Base-by-base conservation (phyloP, 1,140 invertebrate species). In the Dendroctonus valens region DNA sequence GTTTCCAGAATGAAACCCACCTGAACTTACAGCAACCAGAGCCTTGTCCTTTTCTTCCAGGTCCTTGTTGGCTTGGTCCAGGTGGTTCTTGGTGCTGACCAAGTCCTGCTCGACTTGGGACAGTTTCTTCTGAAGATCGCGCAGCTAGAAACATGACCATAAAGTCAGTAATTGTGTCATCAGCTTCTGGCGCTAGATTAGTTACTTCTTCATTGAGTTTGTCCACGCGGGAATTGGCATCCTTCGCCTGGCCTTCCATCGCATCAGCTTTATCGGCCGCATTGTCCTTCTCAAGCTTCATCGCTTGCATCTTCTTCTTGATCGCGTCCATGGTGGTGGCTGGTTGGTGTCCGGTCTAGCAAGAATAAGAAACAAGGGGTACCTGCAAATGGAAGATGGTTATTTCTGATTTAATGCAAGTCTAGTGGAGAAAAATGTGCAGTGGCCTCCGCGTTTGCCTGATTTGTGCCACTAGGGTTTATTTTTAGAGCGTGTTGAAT, bases 261-360 rank as follows among this genome's bases (percentile, higher is more conserved):
- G 91, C 90, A 81, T 97, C 95, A 69, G 96, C 94, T 81, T 94
- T 93, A 81, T 98, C 96, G 80, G 94, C 86, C 76, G 95, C 96
- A 83, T 96, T 95, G 84, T 98, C 96, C 87, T 97, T 98, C 85
- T 98, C 96, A 89, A 97, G 89, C 91, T 97, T 98, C 94, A 98
- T 98, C 84, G 94, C 93, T 88, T 97, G 93, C 96, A 98, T 98
- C 87, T 98, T 98, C 92, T 98, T 98, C 89, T 98, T 98, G 88
- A 98, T 98, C 84, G 94, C 94, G 88, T 98, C 96, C 96, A 97
- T 98, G 83, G 83, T 89, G 86, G 81, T 79, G 61, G 67, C 42
- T 69, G 44, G 59, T 65, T 65, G 51, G 54, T 67, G 50, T 41
- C 26, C 59, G 44, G 41, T 41, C 65, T 70, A 52, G 60, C 67